Conservation (phyloP, 2,888 invertebrate species). For the Branchellion lobata region DNA sequence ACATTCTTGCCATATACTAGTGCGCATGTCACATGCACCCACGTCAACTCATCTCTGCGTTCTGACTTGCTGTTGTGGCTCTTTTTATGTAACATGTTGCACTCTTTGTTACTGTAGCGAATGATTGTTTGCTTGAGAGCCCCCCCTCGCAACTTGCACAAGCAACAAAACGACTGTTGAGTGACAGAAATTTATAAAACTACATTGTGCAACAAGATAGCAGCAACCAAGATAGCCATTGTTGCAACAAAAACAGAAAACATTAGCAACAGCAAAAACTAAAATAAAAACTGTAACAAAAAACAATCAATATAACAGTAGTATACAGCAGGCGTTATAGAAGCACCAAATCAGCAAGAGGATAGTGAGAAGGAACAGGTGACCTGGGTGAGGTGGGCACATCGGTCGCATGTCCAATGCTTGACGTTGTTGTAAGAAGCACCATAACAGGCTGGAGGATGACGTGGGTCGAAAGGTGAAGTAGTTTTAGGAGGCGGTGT, state of each 20-base stretch:
- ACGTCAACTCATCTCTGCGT: conserved; percentile 55
- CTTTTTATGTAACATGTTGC: neutral
- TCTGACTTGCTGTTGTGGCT: no score
- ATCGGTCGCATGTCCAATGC: conserved; percentile 36
- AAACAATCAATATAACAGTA: conserved; percentile 1
- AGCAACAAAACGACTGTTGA: conserved; percentile 62
- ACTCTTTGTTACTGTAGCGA: neutral
- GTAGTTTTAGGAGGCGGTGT: neutral
- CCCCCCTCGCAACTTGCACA: conserved; percentile 66
- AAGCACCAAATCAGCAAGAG: neutral
- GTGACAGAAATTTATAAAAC: no score
- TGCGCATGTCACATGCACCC: conserved; percentile 64
- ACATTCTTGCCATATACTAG: conserved; percentile 59
- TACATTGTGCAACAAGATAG: no score
- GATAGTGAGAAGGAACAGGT: neutral
- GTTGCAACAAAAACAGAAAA: neutral
- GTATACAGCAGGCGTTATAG: neutral
- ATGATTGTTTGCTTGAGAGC: conserved; percentile 62
- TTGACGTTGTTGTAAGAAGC: conserved; percentile 27
- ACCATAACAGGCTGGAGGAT: conserved; percentile 36
- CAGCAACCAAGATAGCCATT: neutral
- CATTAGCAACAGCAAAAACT: neutral
- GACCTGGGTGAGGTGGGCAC: neutral
- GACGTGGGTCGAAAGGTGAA: no score
- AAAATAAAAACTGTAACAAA: neutral